Evolutionary conservation across 2,888 invertebrate species (phyloP).

Genomic region (Rhamnusium bicolor): DNA sequence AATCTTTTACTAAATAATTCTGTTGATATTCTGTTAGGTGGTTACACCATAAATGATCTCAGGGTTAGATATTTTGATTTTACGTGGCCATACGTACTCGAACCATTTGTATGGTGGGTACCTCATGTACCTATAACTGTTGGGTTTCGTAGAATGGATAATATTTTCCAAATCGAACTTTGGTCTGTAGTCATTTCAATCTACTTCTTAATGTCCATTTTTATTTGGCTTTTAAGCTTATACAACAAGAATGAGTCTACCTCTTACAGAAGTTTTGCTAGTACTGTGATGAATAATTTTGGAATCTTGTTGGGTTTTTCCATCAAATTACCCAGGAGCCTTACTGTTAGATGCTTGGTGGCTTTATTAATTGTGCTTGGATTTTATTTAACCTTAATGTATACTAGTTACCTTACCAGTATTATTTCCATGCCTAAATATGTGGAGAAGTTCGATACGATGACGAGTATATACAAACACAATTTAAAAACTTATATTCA

Average conservation of each 20-base stretch:
- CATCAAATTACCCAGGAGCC: conserved; percentile 24
- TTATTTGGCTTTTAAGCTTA: conserved; percentile 21
- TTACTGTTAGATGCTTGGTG: conserved; percentile 33
- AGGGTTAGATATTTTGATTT: conserved; percentile 7
- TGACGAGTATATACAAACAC: conserved; percentile 36
- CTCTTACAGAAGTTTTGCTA: neutral
- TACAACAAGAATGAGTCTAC: neutral
- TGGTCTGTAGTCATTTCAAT: neutral
- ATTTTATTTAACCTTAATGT: neutral
- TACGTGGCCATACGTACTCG: conserved; percentile 23
- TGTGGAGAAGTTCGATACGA: conserved; percentile 23
- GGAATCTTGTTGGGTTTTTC: conserved; percentile 1
- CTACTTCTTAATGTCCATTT: neutral
- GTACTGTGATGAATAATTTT: conserved; percentile 4
- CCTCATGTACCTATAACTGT: conserved; percentile 24
- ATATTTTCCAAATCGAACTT: conserved; percentile 3
- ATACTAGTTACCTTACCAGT: conserved; percentile 32
- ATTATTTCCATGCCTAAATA: conserved; percentile 28
- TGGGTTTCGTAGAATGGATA: conserved; percentile 29
- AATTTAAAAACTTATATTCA: conserved; percentile 32
- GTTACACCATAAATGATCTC: conserved; percentile 12
- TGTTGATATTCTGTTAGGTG: conserved; percentile 36
- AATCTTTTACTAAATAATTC: conserved; percentile 21
- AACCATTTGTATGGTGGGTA: conserved; percentile 34
- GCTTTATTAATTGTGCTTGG: conserved; percentile 24